Conservation (phyloP, 2,888 invertebrate genomes). For the Elysia crispata region DNA sequence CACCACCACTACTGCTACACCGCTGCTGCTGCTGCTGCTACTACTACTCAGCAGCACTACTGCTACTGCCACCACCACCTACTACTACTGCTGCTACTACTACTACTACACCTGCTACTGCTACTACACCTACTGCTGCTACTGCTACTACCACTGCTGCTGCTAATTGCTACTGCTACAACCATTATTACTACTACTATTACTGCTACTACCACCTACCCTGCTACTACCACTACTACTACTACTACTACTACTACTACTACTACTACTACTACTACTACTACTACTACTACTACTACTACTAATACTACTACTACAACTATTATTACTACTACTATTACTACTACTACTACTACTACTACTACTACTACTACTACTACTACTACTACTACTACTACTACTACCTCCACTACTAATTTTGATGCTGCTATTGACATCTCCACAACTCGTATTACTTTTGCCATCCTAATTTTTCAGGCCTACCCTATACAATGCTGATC, state of each 20-base stretch:
- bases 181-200: too few relatives aligned
- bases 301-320: conserved; percentile 12
- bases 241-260: conserved; percentile 17
- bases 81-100: too few relatives aligned
- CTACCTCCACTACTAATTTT: neutral
- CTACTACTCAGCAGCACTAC: too few relatives aligned
- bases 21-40: neutral
- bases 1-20: neutral
- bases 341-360: conserved; percentile 19
- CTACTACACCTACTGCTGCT: too few relatives aligned
- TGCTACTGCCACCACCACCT: too few relatives aligned
- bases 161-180: too few relatives aligned
- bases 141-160: too few relatives aligned
- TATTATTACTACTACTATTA: conserved; percentile 10
- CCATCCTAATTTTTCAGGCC: too few relatives aligned
- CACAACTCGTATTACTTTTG: too few relatives aligned
- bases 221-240: neutral
- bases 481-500: too few relatives aligned
- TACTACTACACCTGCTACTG: too few relatives aligned
- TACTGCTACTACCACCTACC: neutral
- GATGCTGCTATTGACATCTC: too few relatives aligned
- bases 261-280: conserved; percentile 19
- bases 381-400: neutral
- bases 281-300: conserved; percentile 19
- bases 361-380: neutral